These are phyloP conservation scores for Amblyopsis hoosieri DNA, from an alignment of 2,797 vertebrate genomes.

Conservation along the genomic window DNA sequence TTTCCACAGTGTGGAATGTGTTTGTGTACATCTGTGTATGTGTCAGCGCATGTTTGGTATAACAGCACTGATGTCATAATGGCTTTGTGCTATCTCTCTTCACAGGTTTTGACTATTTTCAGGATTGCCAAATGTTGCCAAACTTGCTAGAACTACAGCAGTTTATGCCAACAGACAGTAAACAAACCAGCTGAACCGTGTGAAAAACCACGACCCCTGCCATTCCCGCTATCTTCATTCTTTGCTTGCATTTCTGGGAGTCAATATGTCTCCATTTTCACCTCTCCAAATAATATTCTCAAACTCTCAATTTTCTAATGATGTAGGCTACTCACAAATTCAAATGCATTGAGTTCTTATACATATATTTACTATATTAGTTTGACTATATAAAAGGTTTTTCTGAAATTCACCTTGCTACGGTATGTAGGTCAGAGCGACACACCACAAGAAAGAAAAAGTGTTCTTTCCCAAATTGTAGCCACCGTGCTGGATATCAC, in stretches of 20 bases:
- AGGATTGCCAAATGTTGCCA: too few species aligned
- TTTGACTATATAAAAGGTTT: constrained; percentile 10
- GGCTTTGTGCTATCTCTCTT: constrained; percentile 37
- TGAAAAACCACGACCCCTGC: constrained; percentile 30
- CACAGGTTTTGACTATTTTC: constrained; percentile 20
- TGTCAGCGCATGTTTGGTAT: constrained; percentile 31
- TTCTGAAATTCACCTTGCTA: constrained; percentile 20
- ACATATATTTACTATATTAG: too few species aligned
- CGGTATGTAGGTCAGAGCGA: constrained; percentile 25
- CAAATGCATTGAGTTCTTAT: too few species aligned
- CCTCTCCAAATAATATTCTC: too few species aligned
- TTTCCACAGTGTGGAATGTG: constrained; percentile 9
- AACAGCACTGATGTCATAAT: constrained; percentile 50
- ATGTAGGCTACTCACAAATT: too few species aligned
- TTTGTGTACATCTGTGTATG: constrained; percentile 9
- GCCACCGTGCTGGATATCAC: constrained; percentile 14
- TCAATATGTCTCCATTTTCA: too few species aligned
- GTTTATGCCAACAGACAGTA: constrained; percentile 17
- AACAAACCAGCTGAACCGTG: constrained; percentile 10
- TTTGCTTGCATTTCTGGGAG: not conserved
- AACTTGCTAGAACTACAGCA: constrained; percentile 16
- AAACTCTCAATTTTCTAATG: too few species aligned
- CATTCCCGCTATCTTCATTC: constrained; percentile 11
- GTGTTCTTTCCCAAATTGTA: constrained; percentile 11
- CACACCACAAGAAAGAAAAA: constrained; percentile 16